Evolutionary conservation across 2,888 invertebrate genomes (phyloP), one percentile per base, ranked within the genome.

Genomic region (Zygaena filipendulae): DNA sequence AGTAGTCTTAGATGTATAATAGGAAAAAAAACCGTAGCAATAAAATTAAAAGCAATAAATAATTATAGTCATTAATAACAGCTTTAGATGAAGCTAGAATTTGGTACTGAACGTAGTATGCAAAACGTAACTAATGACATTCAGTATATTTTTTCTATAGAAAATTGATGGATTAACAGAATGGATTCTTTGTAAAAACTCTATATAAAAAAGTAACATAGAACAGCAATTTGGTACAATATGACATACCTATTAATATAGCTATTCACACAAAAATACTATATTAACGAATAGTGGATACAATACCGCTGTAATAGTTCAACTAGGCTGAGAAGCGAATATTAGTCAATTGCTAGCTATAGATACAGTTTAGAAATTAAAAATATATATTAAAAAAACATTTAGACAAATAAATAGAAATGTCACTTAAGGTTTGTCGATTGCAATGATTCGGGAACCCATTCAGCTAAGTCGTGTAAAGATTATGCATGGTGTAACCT

Each of bases 301-400:
- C 56, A 52, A 49, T 43, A 67, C 69, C 66, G 70, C 72, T 62
- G 49, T 51, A 46, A 63, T 74, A 74, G 72, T 62, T 61, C 53
- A 62, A 62, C 58, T 75, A 74, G 75, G 62, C 69, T 58, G 59
- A 58, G 52, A 54, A 45, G 61, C 64, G 64, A 59, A 49, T 56
- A 59, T 66, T 75, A 77, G 77, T 79, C 77, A 77, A 79, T 79
- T 79, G 77, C 75, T 79, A 79, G 77, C 72, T 63, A 67, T 77
- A 75, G 63, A 61, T 52, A 54, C 60, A 6, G 61, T 68, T 56
- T 69, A 66, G 58, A 59, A 42, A 54, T 59, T 52, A 58, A 52
- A n/a, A n/a, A n/a, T n/a, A n/a, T n/a, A n/a, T n/a, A n/a, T n/a
- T n/a, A n/a, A n/a, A n/a, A 49, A 59, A 55, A 59, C 50, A 49